A percentile compares a stretch with the other conserved stretches of the same genome.
Conservation (phyloP, 2,113 vertebrate genomes). For the Pimephales promelas region DNA sequence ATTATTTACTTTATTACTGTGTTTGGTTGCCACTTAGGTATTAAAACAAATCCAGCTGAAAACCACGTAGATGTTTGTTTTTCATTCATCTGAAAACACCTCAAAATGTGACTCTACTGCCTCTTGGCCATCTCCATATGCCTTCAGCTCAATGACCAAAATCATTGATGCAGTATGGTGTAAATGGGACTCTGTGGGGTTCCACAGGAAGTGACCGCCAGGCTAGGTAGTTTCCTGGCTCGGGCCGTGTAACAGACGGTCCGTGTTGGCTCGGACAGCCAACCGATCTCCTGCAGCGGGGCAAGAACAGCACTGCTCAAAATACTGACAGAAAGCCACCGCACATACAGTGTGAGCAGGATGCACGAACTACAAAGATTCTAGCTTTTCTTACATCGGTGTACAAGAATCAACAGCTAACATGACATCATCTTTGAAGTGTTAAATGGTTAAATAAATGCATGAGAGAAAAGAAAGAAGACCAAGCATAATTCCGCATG, state of each 20-base stretch:
- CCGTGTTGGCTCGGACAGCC: constrained; percentile 67
- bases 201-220: constrained; percentile 61
- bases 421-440: not conserved
- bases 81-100: constrained; percentile 47
- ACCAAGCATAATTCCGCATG: not conserved
- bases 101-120: constrained; percentile 40
- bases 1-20: not conserved
- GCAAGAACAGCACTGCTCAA: constrained; percentile 60
- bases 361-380: constrained; percentile 25
- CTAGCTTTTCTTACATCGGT: not conserved
- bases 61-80: not conserved
- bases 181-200: constrained; percentile 66
- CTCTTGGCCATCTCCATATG: constrained; percentile 12
- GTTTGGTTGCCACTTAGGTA: not conserved
- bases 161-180: constrained; percentile 60
- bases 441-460: not conserved
- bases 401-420: not conserved
- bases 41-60: not conserved
- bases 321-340: constrained; percentile 54
- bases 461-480: not conserved
- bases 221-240: constrained; percentile 70
- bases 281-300: constrained; percentile 61
- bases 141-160: constrained; percentile 56
- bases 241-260: constrained; percentile 64
- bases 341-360: constrained; percentile 28